Evolutionary conservation across 2,888 invertebrate species (phyloP).

Genomic region (Molorchus minor): DNA sequence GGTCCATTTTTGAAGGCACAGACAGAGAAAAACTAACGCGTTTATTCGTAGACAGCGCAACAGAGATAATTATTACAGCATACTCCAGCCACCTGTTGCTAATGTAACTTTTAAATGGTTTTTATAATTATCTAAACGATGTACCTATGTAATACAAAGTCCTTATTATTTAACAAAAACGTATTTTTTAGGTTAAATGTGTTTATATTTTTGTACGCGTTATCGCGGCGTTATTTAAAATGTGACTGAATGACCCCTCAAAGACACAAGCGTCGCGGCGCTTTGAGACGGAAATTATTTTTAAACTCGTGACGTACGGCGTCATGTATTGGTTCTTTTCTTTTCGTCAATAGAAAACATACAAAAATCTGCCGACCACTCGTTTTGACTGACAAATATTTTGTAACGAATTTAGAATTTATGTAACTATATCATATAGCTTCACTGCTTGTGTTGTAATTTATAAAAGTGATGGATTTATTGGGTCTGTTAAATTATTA

Average conservation of each 20-base stretch:
- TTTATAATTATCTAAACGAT: slow-evolving; percentile 1
- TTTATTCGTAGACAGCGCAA: slow-evolving; percentile 32
- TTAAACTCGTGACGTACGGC: slow-evolving; percentile 48
- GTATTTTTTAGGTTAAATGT: neutral
- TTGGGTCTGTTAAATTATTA: neutral
- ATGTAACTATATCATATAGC: slow-evolving; percentile 15
- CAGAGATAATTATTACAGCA: slow-evolving; percentile 14
- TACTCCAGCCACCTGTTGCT: slow-evolving; percentile 19
- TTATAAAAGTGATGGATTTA: slow-evolving; percentile 4
- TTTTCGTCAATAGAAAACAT: slow-evolving; percentile 53
- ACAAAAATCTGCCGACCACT: slow-evolving; percentile 39
- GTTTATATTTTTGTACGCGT: slow-evolving; percentile 27
- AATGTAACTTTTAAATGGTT: neutral
- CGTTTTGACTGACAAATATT: slow-evolving; percentile 14
- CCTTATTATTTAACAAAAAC: no score
- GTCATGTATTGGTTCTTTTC: slow-evolving; percentile 41
- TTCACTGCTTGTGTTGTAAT: neutral
- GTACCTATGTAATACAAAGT: no score
- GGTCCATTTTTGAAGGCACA: slow-evolving; percentile 52
- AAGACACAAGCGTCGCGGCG: slow-evolving; percentile 51
- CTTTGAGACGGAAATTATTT: slow-evolving; percentile 51
- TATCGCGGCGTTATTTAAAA: slow-evolving; percentile 33
- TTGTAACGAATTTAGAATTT: slow-evolving; percentile 3
- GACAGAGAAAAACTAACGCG: slow-evolving; percentile 45
- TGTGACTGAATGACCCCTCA: slow-evolving; percentile 50